These are phyloP conservation scores for Sinocyclocheilus anshuiensis DNA, from an alignment of 2,113 vertebrate genomes.

Conservation along the genomic window DNA sequence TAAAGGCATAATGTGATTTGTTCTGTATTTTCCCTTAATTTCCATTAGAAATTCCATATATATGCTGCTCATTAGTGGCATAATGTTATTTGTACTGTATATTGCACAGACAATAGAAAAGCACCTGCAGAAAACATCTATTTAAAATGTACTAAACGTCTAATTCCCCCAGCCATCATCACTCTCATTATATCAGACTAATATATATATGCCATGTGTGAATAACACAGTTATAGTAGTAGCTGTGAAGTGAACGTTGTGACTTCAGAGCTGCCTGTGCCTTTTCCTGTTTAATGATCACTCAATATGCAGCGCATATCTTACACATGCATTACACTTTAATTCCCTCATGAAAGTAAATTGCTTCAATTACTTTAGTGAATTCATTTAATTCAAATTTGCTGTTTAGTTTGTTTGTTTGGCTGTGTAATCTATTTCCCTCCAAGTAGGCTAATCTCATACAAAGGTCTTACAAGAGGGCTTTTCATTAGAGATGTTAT, in stretches of 20 bases:
- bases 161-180: background rate
- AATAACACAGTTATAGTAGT: background rate
- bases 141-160: background rate
- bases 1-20: background rate
- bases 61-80: background rate
- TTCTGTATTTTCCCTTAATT: background rate
- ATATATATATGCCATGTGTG: background rate
- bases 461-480: background rate
- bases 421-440: background rate
- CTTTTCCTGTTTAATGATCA: slow-evolving; percentile 8
- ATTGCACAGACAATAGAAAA: background rate
- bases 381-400: background rate
- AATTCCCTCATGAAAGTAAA: slow-evolving; percentile 21
- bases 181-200: background rate
- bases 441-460: background rate
- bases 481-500: background rate
- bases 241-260: background rate
- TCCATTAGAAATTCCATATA: too few relatives aligned
- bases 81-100: background rate
- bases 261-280: background rate
- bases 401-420: slow-evolving; percentile 3
- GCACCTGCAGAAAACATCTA: background rate
- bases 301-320: background rate
- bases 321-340: slow-evolving; percentile 19
- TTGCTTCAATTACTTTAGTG: background rate